phyloP scores from a whole-genome alignment of 37 sponge, comb jelly and placozoan genomes.

The Spongia lamella region DNA sequence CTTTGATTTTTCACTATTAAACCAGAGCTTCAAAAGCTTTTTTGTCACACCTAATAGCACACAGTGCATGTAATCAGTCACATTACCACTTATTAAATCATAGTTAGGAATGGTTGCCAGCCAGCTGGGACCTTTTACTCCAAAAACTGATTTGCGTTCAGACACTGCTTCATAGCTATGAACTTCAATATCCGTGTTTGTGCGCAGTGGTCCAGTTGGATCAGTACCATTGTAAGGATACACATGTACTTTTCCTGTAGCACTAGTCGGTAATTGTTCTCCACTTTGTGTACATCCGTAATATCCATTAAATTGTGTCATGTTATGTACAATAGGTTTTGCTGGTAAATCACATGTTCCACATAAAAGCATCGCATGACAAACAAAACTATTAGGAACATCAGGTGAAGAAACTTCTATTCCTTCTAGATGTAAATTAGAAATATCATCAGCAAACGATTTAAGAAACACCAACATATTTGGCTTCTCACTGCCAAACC shows the following conservation, averaged over 20 bases:
- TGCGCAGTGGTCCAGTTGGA: constrained; percentile 15
- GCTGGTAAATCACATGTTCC: constrained; percentile 42
- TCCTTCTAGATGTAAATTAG: background rate
- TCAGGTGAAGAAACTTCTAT: background rate
- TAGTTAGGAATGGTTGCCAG: no score
- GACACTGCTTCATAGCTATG: no score
- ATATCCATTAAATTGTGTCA: constrained; percentile 11
- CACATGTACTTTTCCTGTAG: background rate
- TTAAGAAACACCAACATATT: constrained; percentile 12
- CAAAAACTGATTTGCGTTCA: no score
- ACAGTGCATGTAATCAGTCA: no score
- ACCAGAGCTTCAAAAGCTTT: no score
- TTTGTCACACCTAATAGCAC: no score
- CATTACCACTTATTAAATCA: no score
- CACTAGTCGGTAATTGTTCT: background rate
- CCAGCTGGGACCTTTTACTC: no score
- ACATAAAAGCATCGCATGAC: background rate
- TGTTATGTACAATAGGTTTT: constrained; percentile 7
- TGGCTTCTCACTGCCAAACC: constrained; percentile 26
- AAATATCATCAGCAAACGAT: background rate
- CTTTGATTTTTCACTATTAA: no score
- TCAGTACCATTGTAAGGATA: constrained; percentile 14
- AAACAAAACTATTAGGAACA: background rate
- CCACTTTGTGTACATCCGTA: constrained; percentile 26
- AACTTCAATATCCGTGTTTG: background rate